These are phyloP conservation scores for Diplodus puntazzo DNA, from an alignment of 2,797 vertebrate species.

Conservation along the genomic window DNA sequence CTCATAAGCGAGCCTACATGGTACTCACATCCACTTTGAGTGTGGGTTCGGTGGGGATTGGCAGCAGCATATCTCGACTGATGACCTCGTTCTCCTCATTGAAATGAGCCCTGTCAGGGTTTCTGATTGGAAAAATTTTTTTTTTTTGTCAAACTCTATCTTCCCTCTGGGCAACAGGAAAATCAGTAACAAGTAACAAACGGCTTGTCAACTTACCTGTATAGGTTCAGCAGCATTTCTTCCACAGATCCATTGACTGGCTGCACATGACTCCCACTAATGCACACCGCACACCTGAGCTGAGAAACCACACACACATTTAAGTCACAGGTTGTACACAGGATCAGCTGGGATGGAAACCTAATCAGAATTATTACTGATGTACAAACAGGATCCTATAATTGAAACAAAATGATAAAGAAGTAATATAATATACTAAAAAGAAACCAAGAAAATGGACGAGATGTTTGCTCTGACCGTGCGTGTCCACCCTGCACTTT, in stretches of 20 bases:
- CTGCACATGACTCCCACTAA: slow-evolving; percentile 81
- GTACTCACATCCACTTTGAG: slow-evolving; percentile 80
- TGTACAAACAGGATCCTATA: background rate
- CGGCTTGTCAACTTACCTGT: slow-evolving; percentile 54
- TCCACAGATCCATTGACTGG: slow-evolving; percentile 54
- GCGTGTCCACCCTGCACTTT: too few species aligned
- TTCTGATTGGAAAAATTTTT: slow-evolving; percentile 43
- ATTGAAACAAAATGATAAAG: too few species aligned
- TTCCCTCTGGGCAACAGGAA: background rate
- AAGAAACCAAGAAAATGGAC: too few species aligned
- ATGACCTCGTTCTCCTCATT: slow-evolving; percentile 70
- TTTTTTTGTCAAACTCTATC: background rate
- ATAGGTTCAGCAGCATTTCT: slow-evolving; percentile 50
- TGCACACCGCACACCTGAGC: slow-evolving; percentile 79
- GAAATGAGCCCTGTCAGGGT: slow-evolving; percentile 45
- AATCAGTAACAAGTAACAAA: background rate
- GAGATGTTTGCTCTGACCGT: too few species aligned
- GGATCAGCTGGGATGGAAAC: background rate
- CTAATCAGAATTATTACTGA: too few species aligned
- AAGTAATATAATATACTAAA: too few species aligned
- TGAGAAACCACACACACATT: slow-evolving; percentile 37
- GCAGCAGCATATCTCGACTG: slow-evolving; percentile 75
- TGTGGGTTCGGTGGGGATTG: slow-evolving; percentile 71
- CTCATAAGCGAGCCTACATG: background rate
- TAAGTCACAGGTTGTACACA: background rate